These are phyloP conservation scores for Agrenia bidenticulata DNA, from an alignment of 2,888 invertebrate species.

Conservation along the genomic window DNA sequence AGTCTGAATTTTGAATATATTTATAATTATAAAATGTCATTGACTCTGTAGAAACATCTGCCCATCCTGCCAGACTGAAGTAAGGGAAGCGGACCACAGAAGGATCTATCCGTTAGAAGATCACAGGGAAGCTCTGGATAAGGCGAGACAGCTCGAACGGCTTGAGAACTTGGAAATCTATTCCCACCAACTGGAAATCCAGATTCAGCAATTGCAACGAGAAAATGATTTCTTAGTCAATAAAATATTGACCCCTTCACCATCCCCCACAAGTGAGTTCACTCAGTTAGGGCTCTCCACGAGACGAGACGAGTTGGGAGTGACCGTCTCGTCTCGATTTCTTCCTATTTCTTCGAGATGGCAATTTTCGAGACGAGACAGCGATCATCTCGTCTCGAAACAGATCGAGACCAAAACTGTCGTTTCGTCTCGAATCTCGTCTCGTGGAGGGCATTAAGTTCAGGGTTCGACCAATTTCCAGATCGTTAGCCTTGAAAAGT, in stretches of 20 bases:
- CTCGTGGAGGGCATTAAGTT: too few relatives aligned
- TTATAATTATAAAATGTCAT: too few relatives aligned
- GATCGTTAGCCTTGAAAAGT: too few relatives aligned
- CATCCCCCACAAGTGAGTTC: conserved; percentile 17
- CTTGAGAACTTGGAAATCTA: conserved; percentile 42
- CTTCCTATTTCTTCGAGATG: too few relatives aligned
- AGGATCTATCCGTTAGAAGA: conserved; percentile 36
- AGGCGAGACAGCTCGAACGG: conserved; percentile 33
- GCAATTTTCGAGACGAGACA: too few relatives aligned
- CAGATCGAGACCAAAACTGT: too few relatives aligned
- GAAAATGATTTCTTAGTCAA: conserved; percentile 42
- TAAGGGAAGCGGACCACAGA: conserved; percentile 26
- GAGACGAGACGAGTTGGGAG: not conserved
- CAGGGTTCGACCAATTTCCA: too few relatives aligned
- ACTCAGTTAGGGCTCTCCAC: too few relatives aligned
- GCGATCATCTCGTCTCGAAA: too few relatives aligned
- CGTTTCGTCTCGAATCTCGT: too few relatives aligned
- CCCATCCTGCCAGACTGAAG: conserved; percentile 34
- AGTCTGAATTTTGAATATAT: too few relatives aligned
- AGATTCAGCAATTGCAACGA: conserved; percentile 30
- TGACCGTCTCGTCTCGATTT: not conserved
- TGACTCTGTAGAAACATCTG: conserved; percentile 26
- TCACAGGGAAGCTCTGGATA: conserved; percentile 35
- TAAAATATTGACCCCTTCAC: conserved; percentile 24
- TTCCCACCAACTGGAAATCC: conserved; percentile 36